phyloP scores from a whole-genome alignment of 2,888 invertebrate species.

The Tuberolachnus salignus region DNA sequence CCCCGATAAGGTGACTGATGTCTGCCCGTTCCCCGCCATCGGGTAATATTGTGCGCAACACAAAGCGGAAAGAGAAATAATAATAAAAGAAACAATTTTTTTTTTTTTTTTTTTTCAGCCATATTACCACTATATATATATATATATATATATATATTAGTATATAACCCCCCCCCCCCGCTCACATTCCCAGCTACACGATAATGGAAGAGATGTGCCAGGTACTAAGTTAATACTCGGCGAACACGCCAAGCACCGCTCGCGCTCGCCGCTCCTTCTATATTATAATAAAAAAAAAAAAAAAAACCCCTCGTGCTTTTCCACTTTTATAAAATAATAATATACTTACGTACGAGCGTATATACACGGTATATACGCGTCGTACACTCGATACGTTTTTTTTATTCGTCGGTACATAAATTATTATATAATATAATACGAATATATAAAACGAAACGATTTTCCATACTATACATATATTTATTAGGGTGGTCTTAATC shows the following conservation, averaged over 20 bases:
- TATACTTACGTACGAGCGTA: neutral
- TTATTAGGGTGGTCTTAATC: too few species aligned
- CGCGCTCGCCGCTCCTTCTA: neutral
- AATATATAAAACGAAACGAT: too few species aligned
- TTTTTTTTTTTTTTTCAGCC: slow-evolving; percentile 21
- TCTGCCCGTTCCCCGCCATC: neutral
- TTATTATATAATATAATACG: too few species aligned
- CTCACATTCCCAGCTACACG: slow-evolving; percentile 25
- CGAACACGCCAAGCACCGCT: slow-evolving; percentile 49
- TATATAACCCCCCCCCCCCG: too few species aligned
- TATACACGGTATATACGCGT: too few species aligned
- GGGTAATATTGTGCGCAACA: neutral
- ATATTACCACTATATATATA: neutral
- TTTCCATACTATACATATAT: too few species aligned
- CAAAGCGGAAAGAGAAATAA: slow-evolving; percentile 34
- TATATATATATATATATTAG: neutral
- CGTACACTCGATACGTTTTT: too few species aligned
- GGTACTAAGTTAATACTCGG: slow-evolving; percentile 45
- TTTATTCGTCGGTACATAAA: too few species aligned
- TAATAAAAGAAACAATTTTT: too few species aligned
- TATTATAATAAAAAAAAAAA: too few species aligned
- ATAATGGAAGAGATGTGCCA: slow-evolving; percentile 54
- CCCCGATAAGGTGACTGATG: slow-evolving; percentile 52
- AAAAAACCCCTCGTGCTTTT: too few species aligned
- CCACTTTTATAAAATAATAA: neutral